Evolutionary conservation across 2,797 vertebrate species (phyloP).

Genomic region (Darevskia nairensis): DNA sequence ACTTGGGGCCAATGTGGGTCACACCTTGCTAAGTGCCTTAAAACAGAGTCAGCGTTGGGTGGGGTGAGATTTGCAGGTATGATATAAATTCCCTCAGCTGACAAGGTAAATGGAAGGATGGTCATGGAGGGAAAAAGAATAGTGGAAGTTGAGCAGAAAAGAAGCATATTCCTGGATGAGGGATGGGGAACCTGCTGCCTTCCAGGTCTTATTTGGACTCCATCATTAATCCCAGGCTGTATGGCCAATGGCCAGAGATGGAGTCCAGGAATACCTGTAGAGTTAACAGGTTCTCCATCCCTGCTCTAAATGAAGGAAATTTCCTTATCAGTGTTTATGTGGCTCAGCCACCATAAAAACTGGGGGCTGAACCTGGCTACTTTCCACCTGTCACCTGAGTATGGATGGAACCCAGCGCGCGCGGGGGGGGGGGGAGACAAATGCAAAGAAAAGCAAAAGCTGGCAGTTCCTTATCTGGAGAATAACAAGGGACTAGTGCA

Average conservation of each 20-base stretch:
- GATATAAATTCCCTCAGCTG: neutral
- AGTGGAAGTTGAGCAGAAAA: neutral
- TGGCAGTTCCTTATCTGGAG: slow-evolving; percentile 54
- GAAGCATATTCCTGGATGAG: too few species aligned
- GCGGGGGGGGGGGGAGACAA: slow-evolving; percentile 58
- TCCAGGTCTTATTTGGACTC: too few species aligned
- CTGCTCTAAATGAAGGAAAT: too few species aligned
- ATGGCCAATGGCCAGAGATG: too few species aligned
- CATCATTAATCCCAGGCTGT: too few species aligned
- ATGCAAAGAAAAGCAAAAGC: slow-evolving; percentile 56
- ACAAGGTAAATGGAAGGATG: neutral
- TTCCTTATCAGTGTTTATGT: slow-evolving; percentile 32
- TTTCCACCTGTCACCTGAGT: slow-evolving; percentile 73
- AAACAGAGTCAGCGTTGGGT: neutral
- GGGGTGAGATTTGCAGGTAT: neutral
- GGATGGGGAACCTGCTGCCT: too few species aligned
- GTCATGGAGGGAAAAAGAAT: neutral
- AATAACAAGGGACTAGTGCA: slow-evolving; percentile 72
- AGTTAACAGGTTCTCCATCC: too few species aligned
- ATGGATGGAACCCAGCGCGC: slow-evolving; percentile 53
- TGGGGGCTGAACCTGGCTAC: slow-evolving; percentile 59
- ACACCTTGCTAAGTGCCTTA: neutral
- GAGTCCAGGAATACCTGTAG: too few species aligned
- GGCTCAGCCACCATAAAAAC: slow-evolving; percentile 20
- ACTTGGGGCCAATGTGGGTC: neutral